Evolutionary conservation across 2,797 vertebrate genomes (phyloP).

Genomic region (Channallabes apus): DNA sequence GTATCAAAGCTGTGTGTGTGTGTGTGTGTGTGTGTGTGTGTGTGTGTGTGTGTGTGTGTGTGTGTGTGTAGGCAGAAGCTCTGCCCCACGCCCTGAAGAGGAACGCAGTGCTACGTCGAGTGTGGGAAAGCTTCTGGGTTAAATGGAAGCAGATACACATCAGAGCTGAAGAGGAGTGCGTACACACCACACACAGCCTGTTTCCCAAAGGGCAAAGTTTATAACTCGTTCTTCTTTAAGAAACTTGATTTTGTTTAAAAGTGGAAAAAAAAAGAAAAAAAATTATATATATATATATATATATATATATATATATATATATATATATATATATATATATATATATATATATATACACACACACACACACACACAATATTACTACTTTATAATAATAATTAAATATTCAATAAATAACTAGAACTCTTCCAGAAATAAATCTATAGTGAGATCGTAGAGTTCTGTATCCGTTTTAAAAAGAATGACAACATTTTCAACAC

Average conservation of each 20-base stretch:
- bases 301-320: too few species aligned
- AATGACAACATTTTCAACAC: too few species aligned
- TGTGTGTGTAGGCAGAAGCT: background rate
- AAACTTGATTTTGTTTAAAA: background rate
- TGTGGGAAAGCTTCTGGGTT: background rate
- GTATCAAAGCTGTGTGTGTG: background rate
- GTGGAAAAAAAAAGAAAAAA: too few species aligned
- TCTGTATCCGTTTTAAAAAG: too few species aligned
- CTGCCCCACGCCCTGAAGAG: constrained; percentile 6
- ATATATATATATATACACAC: too few species aligned
- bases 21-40: background rate
- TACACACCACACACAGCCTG: background rate
- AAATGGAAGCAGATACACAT: constrained; percentile 16
- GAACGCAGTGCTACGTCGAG: background rate
- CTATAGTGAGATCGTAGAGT: background rate
- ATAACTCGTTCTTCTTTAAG: background rate
- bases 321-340: too few species aligned
- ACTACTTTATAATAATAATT: too few species aligned
- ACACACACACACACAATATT: too few species aligned
- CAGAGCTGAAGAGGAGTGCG: background rate
- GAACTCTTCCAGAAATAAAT: background rate
- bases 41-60: background rate
- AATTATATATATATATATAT: too few species aligned
- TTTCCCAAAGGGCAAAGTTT: background rate
- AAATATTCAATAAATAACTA: background rate